Evolutionary conservation across 2,113 vertebrate genomes (phyloP).

Genomic region (Dasyurus viverrinus): DNA sequence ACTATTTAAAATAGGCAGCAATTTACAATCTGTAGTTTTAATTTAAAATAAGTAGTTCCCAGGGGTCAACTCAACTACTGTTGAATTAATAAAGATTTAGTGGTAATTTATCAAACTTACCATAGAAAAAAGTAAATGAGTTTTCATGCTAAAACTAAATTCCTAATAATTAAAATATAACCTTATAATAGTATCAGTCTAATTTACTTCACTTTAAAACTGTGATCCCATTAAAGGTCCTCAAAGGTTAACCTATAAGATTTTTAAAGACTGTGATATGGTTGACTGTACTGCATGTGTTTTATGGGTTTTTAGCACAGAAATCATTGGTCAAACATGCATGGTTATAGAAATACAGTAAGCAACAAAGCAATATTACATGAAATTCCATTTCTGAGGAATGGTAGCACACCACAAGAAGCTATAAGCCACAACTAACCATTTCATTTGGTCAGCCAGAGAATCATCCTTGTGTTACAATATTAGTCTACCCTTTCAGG

Average conservation of each 20-base stretch:
- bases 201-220: neutral
- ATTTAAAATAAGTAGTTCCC: slow-evolving; percentile 10
- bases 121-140: neutral
- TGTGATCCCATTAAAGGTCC: neutral
- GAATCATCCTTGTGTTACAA: neutral
- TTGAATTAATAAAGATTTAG: slow-evolving; percentile 17
- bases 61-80: neutral
- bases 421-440: no score
- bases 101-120: neutral
- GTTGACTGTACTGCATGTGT: neutral
- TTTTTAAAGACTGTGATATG: neutral
- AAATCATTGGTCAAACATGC: neutral
- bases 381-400: neutral
- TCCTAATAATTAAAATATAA: neutral
- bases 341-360: neutral
- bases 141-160: neutral
- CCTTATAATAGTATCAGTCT: neutral
- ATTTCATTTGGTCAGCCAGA: neutral
- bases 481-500: neutral
- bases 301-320: neutral
- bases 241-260: neutral
- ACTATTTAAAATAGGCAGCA: slow-evolving; percentile 17
- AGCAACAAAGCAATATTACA: slow-evolving; percentile 11
- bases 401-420: neutral
- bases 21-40: neutral